Evolutionary conservation across 2,797 vertebrate genomes (phyloP).

Genomic region (Pitangus sulphuratus): DNA sequence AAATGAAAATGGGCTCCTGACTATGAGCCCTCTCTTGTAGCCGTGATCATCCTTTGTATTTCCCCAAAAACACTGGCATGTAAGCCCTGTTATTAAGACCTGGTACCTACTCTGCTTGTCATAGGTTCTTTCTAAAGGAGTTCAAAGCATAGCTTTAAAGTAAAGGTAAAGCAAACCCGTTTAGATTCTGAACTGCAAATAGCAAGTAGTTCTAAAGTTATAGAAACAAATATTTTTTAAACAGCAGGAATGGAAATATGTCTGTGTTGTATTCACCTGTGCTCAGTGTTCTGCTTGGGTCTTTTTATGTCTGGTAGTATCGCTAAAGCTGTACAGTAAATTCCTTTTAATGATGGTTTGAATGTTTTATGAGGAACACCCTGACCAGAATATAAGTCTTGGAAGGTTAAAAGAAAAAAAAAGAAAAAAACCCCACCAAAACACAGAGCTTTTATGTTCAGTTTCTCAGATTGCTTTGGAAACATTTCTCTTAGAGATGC

Average conservation of each 20-base stretch:
- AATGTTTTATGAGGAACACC: constrained; percentile 8
- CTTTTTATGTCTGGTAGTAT: neutral
- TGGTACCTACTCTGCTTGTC: neutral
- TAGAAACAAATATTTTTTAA: constrained; percentile 42
- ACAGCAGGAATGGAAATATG: neutral
- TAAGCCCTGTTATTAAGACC: neutral
- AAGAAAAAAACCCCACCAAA: neutral
- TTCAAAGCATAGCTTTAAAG: neutral
- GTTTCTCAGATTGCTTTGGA: neutral
- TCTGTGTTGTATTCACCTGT: constrained; percentile 11
- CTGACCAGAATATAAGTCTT: neutral
- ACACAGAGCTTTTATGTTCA: neutral
- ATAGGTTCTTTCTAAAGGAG: neutral
- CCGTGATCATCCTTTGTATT: neutral
- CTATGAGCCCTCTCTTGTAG: neutral
- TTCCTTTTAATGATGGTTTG: constrained; percentile 27
- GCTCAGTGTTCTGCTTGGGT: neutral
- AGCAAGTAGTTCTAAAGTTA: neutral
- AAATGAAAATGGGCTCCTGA: neutral
- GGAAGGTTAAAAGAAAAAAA: neutral
- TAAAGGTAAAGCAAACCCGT: neutral
- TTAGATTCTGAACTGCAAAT: neutral
- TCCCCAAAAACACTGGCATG: neutral
- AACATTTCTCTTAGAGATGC: neutral
- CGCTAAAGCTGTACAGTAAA: constrained; percentile 35